A percentile compares a stretch with the other conserved stretches of the same genome.
These are phyloP conservation scores for Bubo scandiacus DNA, from an alignment of 2,113 vertebrate species.

Conservation along the genomic window DNA sequence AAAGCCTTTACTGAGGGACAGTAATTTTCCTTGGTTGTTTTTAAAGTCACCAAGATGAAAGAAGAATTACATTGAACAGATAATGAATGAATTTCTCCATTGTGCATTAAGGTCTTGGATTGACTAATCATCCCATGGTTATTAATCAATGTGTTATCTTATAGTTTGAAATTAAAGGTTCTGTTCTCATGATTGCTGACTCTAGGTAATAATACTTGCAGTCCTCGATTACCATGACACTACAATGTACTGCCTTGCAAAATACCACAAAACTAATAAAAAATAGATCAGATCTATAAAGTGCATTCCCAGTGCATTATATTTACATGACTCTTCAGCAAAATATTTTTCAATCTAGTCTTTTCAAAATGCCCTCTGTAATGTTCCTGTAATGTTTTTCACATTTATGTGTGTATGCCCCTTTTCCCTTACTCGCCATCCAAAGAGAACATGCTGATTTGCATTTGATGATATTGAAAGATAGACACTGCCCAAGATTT, in stretches of 20 bases:
- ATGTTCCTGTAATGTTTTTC: not conserved
- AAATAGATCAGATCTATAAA: conserved; percentile 55
- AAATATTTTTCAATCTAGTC: not conserved
- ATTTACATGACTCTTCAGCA: not conserved
- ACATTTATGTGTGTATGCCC: not conserved
- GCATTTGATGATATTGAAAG: not conserved
- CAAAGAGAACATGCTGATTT: not conserved
- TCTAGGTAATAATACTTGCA: conserved; percentile 58
- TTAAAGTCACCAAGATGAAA: conserved; percentile 73
- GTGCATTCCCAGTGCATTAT: conserved; percentile 4
- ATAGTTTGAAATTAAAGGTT: conserved; percentile 74
- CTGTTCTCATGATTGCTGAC: conserved; percentile 71
- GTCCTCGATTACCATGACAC: conserved; percentile 57
- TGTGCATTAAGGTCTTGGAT: conserved; percentile 68
- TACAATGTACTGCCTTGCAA: conserved; percentile 13
- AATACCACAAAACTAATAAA: conserved; percentile 54
- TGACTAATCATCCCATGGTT: conserved; percentile 70
- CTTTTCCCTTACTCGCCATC: not conserved
- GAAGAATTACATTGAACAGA: conserved; percentile 68
- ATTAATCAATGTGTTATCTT: conserved; percentile 75
- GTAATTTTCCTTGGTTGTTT: conserved; percentile 78
- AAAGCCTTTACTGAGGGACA: conserved; percentile 74
- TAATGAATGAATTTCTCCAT: conserved; percentile 77
- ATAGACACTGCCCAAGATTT: not conserved
- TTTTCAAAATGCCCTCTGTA: not conserved